Evolutionary conservation across 1,140 invertebrate species (phyloP), one percentile per base, ranked within the genome.

Genomic region (Zaprionus inermis): DNA sequence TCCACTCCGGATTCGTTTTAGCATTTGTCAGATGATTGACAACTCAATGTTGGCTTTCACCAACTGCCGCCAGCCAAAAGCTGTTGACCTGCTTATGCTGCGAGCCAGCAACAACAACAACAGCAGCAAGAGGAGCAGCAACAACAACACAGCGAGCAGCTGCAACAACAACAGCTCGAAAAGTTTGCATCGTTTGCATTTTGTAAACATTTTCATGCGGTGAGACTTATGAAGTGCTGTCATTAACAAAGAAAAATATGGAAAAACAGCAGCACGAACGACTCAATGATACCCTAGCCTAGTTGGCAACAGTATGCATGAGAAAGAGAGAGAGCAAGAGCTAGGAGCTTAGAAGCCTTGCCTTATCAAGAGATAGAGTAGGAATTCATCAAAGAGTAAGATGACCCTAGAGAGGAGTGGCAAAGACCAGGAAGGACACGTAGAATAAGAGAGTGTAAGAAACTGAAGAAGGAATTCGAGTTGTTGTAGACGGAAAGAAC

Each of bases 181-280:
- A 68, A 64, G 22, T 70, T 80, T 38, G 51, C 70, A 72, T 60
- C 54, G 58, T 58, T 79, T 72, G 68, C 72, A 69, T 75, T 60
- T 55, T 66, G 63, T 72, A 76, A 76, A 58, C 30, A 49, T 69
- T 57, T 63, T 16, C 28, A 60, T 34, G 63, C n/a, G 59, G 66
- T 60, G 49, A 78, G 78, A 82, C 64, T 79, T 83, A 72, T 79
- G 72, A 84, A 82, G 78, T 72, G 65, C 79, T 84, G 72, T 67
- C 60, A 66, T 68, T 36, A 28, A 61, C 38, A 64, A 57, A 18
- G n/a, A 7, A 36, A 46, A 57, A 38, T 34, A 7, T 51, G 18
- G 10, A 5, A 52, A 3, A 38, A n/a, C 32, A 52, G 0, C 3
- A 2, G 51, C n/a, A 36, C 22, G 9, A 30, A 16, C 10, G 32